Evolutionary conservation across 2,888 invertebrate species (phyloP), one percentile per base, ranked within the genome.

Genomic region (Clepsis dumicolana): DNA sequence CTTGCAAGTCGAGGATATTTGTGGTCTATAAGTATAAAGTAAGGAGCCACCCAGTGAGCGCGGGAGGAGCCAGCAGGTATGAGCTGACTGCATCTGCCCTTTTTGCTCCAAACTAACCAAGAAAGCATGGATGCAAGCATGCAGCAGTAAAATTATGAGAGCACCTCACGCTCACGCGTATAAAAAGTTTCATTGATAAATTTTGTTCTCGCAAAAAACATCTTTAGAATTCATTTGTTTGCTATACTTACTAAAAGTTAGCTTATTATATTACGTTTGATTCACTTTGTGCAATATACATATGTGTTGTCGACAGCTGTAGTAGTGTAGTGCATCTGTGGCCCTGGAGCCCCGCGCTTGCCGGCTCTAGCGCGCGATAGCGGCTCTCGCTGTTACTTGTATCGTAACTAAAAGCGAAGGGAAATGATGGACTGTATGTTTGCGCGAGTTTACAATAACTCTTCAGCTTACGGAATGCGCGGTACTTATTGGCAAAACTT

Each of bases 271-370:
- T n/a, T n/a, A n/a, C n/a, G 12, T 48, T 48, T 21, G 0, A 21
- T 48, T 48, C 21, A n/a, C 2, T 5, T 48, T 48, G 48, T 48
- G 48, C 48, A 48, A 48, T 48, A 44, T 44, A 48, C n/a, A n/a
- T n/a, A n/a, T n/a, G n/a, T n/a, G n/a, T 48, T 48, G 21, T 21
- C 21, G 48, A 21, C 12, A 21, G 48, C 48, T 21, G 48, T 12
- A n/a, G 12, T 12, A 21, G 21, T 48, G 48, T 14, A 21, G 21
- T 48, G 48, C 4, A 38, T 44, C 48, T 21, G 48, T 48, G 10
- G 10, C 21, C 2, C 48, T 48, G 48, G 16, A 44, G 41, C 41
- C 41, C 16, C 16, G 16, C 5, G 7, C 16, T 44, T 18, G 16
- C 41, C 41, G 16, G 41, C 7, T 41, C 5, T 18, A 16, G 41